These are phyloP conservation scores for Quadroppia sp. DNA, from an alignment of 2,888 invertebrate species.

Conservation along the genomic window DNA sequence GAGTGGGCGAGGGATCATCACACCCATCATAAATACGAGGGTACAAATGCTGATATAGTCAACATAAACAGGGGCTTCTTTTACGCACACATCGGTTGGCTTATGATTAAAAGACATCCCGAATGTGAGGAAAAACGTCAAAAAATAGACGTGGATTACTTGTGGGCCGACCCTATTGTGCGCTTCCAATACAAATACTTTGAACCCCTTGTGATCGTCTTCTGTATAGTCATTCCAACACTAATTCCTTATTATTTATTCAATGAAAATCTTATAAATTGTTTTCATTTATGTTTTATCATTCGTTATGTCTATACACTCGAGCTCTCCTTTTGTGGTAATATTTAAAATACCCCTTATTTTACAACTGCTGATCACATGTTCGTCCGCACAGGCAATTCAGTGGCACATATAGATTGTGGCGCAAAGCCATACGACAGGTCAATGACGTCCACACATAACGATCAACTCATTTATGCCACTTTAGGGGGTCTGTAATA, in stretches of 20 bases:
- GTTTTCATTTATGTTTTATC: constrained; percentile 9
- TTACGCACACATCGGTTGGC: constrained; percentile 41
- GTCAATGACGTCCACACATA: background rate
- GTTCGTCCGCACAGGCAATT: constrained; percentile 17
- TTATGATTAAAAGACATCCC: constrained; percentile 35
- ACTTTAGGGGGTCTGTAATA: constrained; percentile 35
- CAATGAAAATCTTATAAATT: constrained; percentile 3
- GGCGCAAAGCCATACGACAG: constrained; percentile 35
- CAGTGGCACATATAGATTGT: constrained; percentile 8
- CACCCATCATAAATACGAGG: constrained; percentile 34
- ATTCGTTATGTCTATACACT: constrained; percentile 35
- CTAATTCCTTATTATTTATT: constrained; percentile 7
- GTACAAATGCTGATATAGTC: constrained; percentile 28
- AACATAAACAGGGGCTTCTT: constrained; percentile 41
- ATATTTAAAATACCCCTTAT: background rate
- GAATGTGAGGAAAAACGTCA: constrained; percentile 13
- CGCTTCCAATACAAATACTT: constrained; percentile 34
- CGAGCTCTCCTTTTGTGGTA: constrained; percentile 36
- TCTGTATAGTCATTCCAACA: constrained; percentile 5
- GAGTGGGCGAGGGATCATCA: constrained; percentile 35
- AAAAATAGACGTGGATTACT: constrained; percentile 1
- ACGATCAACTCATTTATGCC: constrained; percentile 25
- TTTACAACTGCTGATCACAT: background rate
- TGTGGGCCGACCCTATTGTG: constrained; percentile 17
- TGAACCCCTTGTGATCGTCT: background rate